A percentile compares a stretch with the other conserved stretches of the same genome.
phyloP scores from a whole-genome alignment of 1,140 invertebrate genomes.

The Nomia melanderi region DNA sequence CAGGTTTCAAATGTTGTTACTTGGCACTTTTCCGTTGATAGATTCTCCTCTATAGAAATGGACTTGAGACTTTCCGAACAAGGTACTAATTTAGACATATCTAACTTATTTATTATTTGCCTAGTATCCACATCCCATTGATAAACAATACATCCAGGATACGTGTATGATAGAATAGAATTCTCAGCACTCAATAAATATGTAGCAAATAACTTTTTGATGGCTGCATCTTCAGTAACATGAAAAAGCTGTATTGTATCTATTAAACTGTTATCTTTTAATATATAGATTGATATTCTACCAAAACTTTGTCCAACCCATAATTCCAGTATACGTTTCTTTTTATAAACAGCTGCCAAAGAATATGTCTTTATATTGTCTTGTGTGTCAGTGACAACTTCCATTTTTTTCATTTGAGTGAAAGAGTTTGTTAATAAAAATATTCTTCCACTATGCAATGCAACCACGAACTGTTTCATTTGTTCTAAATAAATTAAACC shows the following conservation, averaged over 20 bases:
- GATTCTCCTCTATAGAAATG: slow-evolving; percentile 93
- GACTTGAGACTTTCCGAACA: slow-evolving; percentile 95
- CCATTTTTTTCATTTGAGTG: slow-evolving; percentile 75
- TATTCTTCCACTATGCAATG: slow-evolving; percentile 87
- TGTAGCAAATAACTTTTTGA: slow-evolving; percentile 76
- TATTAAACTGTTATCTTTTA: slow-evolving; percentile 77
- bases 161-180: slow-evolving; percentile 89
- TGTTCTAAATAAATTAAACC: slow-evolving; percentile 85
- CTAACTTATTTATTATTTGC: slow-evolving; percentile 89
- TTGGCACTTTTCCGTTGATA: slow-evolving; percentile 89
- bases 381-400: slow-evolving; percentile 61
- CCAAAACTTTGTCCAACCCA: slow-evolving; percentile 91
- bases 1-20: slow-evolving; percentile 90
- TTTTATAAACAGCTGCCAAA: slow-evolving; percentile 71
- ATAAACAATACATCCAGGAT: slow-evolving; percentile 90
- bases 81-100: slow-evolving; percentile 95
- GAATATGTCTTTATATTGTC: slow-evolving; percentile 76
- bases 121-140: slow-evolving; percentile 88
- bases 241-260: slow-evolving; percentile 72
- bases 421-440: slow-evolving; percentile 83
- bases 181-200: slow-evolving; percentile 77
- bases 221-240: slow-evolving; percentile 61
- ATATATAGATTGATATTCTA: slow-evolving; percentile 86
- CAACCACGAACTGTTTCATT: slow-evolving; percentile 87
- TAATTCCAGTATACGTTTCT: slow-evolving; percentile 73